phyloP scores from a whole-genome alignment of 1,140 invertebrate genomes.

The Pseudomyrmex dendroicus region DNA sequence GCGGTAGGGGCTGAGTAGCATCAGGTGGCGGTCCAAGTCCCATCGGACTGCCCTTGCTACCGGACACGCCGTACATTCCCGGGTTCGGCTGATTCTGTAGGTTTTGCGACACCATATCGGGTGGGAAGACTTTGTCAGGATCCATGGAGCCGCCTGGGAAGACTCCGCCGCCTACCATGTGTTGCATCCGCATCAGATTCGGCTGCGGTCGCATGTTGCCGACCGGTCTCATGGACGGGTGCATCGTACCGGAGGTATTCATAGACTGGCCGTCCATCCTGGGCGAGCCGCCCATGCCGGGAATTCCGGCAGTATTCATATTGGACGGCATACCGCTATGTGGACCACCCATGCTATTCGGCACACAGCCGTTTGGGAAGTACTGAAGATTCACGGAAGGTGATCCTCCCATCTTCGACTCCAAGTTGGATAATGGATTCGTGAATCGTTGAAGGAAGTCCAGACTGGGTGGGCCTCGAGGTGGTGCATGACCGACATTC shows the following conservation, averaged over 20 bases:
- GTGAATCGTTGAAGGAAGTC: constrained; percentile 96
- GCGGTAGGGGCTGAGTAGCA: constrained; percentile 90
- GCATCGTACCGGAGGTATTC: constrained; percentile 75
- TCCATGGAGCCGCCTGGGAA: constrained; percentile 85
- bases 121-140: constrained; percentile 82
- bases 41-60: constrained; percentile 84
- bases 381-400: constrained; percentile 90
- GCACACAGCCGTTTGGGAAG: constrained; percentile 87
- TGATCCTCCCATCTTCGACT: constrained; percentile 88
- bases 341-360: constrained; percentile 80
- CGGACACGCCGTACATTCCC: constrained; percentile 85
- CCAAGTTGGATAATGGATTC: constrained; percentile 90
- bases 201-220: constrained; percentile 82
- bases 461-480: constrained; percentile 93
- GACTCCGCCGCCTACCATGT: constrained; percentile 86
- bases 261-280: constrained; percentile 79
- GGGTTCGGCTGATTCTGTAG: constrained; percentile 82
- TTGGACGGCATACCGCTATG: constrained; percentile 82
- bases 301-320: constrained; percentile 79
- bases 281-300: constrained; percentile 76
- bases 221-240: constrained; percentile 83
- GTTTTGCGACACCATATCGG: constrained; percentile 81
- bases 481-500: constrained; percentile 87
- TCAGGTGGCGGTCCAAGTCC: constrained; percentile 86
- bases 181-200: constrained; percentile 86